A percentile compares a stretch with the other conserved stretches of the same genome.
Evolutionary conservation across 2,797 vertebrate genomes (phyloP).

Genomic region (Eospalax fontanierii): DNA sequence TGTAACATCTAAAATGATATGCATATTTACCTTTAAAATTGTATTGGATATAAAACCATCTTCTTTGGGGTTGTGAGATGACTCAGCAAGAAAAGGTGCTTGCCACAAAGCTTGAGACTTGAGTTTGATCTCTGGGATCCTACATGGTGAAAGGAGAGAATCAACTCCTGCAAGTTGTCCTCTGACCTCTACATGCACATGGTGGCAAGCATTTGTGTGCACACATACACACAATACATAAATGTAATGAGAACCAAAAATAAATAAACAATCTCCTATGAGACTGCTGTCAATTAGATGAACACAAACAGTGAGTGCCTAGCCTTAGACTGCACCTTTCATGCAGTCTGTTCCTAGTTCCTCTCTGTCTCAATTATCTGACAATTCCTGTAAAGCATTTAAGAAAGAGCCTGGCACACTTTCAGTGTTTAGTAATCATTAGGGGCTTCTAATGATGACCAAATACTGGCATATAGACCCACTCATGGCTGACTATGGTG

Average conservation of each 20-base stretch:
- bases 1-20: not conserved
- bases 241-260: too few relatives aligned
- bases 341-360: not conserved
- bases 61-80: too few relatives aligned
- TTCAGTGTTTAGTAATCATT: not conserved
- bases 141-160: not conserved
- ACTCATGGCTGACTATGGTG: not conserved
- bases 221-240: not conserved
- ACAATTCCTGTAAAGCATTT: not conserved
- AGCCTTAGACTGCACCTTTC: not conserved
- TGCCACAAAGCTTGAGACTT: not conserved
- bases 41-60: not conserved
- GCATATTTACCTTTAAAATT: not conserved
- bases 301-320: not conserved
- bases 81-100: not conserved
- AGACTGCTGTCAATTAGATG: not conserved
- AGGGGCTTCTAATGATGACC: not conserved
- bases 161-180: not conserved
- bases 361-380: not conserved
- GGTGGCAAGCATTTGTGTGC: rapidly evolving
- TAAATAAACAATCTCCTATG: not conserved
- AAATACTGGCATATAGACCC: not conserved
- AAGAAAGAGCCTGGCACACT: not conserved
- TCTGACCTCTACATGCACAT: not conserved
- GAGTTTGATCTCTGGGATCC: not conserved